Evolutionary conservation across 2,888 invertebrate genomes (phyloP), one percentile per base, ranked within the genome.

Genomic region (Drosophila sordidapex): DNA sequence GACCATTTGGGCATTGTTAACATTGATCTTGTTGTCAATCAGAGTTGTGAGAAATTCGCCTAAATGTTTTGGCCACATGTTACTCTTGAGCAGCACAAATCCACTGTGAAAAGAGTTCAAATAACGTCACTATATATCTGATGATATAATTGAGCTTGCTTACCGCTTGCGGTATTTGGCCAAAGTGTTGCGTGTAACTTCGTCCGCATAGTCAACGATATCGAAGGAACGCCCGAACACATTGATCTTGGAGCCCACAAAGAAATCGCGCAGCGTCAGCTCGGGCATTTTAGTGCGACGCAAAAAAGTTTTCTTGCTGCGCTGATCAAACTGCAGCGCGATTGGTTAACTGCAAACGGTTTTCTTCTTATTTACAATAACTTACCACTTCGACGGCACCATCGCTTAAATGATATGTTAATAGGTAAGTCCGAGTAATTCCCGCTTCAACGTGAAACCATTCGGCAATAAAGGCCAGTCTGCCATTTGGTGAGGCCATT

Each of bases 401-500:
- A 91, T 98, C 98, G 57, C 94, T 94, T 3, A 96, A 95, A 92
- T 95, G 97, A 91, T 95, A 98, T 83, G 96, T 96, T 56, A 98
- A 93, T 86, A 95, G 94, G 92, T 97, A 98, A 74, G 95, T 95
- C 83, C 96, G 95, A 29, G 95, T 93, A 21, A 96, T 94, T 48
- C 95, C 95, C 0, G 97, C 96, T 87, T 96, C 95, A 81, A 95
- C 95, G 91, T 98, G 98, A 91, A 96, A 97, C 98, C 98, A 98
- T 94, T 98, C 97, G 4, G 96, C 96, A 69, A 95, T 92, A 92
- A 97, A 97, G 38, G 93, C 91, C 78, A 94, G 92, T 57, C 93
- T 82, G 40, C 79, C 82, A 40, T 43, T 57, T 25, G 56, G 38
- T 25, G 60, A 61, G 25, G 46, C 49, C 78, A 74, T 80, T 66